phyloP scores from a whole-genome alignment of 2,888 invertebrate species.

The Litoditis marina region DNA sequence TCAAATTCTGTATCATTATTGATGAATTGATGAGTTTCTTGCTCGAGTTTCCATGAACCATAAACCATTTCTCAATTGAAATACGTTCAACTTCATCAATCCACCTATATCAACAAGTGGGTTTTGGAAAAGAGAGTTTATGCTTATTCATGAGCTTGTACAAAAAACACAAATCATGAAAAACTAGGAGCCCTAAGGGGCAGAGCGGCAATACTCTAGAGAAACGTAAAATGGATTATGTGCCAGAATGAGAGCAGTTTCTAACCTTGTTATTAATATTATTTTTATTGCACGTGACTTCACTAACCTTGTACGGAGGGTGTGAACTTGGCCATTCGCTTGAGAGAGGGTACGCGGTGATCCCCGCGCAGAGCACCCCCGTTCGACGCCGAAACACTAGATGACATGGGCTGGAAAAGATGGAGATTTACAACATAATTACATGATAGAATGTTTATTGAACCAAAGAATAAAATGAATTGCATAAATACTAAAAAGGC shows the following conservation, averaged over 20 bases:
- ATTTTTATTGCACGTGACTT: background rate
- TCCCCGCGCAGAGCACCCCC: background rate
- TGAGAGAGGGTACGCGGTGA: conserved; percentile 5
- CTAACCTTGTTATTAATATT: background rate
- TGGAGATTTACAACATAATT: background rate
- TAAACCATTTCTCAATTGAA: background rate
- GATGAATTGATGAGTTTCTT: background rate
- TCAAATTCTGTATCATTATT: background rate
- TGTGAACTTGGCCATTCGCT: conserved; percentile 9
- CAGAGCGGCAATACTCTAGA: no score
- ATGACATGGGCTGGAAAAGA: conserved; percentile 16
- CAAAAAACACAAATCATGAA: no score
- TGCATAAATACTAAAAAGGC: no score
- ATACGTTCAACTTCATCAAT: no score
- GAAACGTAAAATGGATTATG: no score
- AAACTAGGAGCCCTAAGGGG: no score
- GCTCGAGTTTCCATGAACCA: background rate
- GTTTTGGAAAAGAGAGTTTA: background rate
- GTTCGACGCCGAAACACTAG: background rate
- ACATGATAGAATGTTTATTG: background rate
- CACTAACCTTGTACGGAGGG: conserved; percentile 10
- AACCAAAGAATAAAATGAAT: background rate
- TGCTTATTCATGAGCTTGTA: no score
- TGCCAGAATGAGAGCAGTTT: no score
- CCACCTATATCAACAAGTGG: no score